phyloP scores from a whole-genome alignment of 2,113 vertebrate species.

The Syngnathus typhle region DNA sequence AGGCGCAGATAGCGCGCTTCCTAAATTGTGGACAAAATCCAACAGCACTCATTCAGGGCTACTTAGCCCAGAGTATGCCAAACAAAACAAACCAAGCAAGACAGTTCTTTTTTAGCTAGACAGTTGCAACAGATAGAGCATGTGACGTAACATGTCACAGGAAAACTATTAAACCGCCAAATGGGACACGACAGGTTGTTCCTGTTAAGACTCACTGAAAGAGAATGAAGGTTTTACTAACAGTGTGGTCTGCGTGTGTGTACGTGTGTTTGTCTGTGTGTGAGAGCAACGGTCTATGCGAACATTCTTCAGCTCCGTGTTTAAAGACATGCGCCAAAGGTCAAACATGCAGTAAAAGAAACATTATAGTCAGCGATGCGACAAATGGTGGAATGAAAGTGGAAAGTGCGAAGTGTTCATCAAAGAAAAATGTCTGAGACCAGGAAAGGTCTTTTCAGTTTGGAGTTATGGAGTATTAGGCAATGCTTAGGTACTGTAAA shows the following conservation, averaged over 20 bases:
- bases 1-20: too few relatives aligned
- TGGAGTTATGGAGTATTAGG: not conserved
- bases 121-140: not conserved
- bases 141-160: not conserved
- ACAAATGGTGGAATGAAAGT: not conserved
- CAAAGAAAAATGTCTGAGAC: not conserved
- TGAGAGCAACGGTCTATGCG: slow-evolving; percentile 13
- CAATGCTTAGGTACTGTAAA: not conserved
- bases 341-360: slow-evolving; percentile 24
- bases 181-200: slow-evolving; percentile 8
- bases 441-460: not conserved
- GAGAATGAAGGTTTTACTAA: slow-evolving; percentile 4
- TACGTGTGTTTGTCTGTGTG: slow-evolving; percentile 3
- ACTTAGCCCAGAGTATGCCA: not conserved
- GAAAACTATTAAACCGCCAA: slow-evolving; percentile 6
- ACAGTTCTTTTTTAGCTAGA: not conserved
- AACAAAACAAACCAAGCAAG: not conserved
- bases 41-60: not conserved
- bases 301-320: slow-evolving; percentile 41
- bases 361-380: slow-evolving; percentile 7
- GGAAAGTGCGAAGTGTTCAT: not conserved
- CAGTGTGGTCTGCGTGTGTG: not conserved
- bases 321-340: slow-evolving; percentile 20
- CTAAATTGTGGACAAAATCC: too few relatives aligned
- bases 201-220: slow-evolving; percentile 7